Base-by-base conservation (phyloP, 2,113 vertebrate species). In the Carassius auratus region DNA sequence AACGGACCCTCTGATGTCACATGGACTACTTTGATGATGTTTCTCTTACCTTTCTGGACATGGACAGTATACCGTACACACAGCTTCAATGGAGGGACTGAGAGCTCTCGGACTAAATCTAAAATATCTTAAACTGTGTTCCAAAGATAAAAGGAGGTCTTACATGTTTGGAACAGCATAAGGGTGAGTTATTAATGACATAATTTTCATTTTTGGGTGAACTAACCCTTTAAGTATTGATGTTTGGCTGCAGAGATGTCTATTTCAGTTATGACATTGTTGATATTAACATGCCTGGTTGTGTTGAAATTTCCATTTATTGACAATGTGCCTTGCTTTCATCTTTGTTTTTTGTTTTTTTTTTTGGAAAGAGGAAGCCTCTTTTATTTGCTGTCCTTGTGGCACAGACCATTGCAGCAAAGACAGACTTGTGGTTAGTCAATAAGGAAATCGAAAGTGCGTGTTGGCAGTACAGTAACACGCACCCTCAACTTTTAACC, bases 401-500 rank as follows among this genome's bases (percentile, higher is more conserved):
- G 62, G 71, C 82, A 77, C 66, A 84, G 36, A 71, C 21, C 73
- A 64, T n/a, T 38, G 62, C 36, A 77, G 77, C 5, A 12, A 68
- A 79, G 69, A 79, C 64, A 45, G 62, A 71, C 64, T 81, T 85
- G 87, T 66, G 85, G 82, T 84, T 84, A 33, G 30, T 9, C 23
- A 3, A 57, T 71, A 66, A 84, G 82, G 87, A 88, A 88, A 88
- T 73, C 19, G 82, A 88, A 86, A 84, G 77, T 26, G 55, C 64
- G 7, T 84, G 76, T 86, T 82, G 64, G 76, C 26, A 13, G 26
- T 74, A 83, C 5, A 69, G 77, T 85, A n/a, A 12, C 59, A 76
- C 52, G n/a, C 17, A 17, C 5, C 5, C 23, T 88, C 76, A 88
- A 86, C 87, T 88, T 86, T 86, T 71, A 88, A 88, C 85, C 68